These are phyloP conservation scores for Drosophila meridionalis DNA, from an alignment of 2,888 invertebrate genomes.

Conservation along the genomic window DNA sequence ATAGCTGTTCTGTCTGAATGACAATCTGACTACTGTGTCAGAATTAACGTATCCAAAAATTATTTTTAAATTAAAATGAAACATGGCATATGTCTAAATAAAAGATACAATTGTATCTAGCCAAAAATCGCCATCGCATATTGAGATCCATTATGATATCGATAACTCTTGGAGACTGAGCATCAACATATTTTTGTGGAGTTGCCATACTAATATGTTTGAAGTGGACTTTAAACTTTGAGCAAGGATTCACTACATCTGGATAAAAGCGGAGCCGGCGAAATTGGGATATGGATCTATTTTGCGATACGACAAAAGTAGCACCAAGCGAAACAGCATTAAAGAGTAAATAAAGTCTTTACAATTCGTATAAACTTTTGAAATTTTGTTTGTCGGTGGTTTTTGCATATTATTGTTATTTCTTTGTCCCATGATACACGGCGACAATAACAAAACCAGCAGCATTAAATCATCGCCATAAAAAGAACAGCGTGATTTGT, in stretches of 20 bases:
- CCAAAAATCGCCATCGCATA: background rate
- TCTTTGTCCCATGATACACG: constrained; percentile 23
- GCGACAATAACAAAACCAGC: constrained; percentile 11
- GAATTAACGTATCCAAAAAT: background rate
- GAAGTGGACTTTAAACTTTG: constrained; percentile 8
- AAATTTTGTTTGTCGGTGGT: background rate
- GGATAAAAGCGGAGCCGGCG: background rate
- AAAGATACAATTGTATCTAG: background rate
- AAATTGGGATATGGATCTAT: background rate
- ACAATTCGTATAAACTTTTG: constrained; percentile 20
- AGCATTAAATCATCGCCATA: constrained; percentile 62
- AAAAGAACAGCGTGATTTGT: constrained; percentile 42
- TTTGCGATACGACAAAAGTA: background rate
- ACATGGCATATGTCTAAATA: background rate
- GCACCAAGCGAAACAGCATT: background rate
- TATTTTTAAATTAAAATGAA: background rate
- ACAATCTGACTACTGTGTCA: background rate
- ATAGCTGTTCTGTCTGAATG: background rate
- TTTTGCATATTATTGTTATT: constrained; percentile 12
- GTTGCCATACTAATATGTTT: background rate
- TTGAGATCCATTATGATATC: background rate
- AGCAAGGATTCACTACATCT: background rate
- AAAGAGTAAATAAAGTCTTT: background rate
- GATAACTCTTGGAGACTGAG: background rate
- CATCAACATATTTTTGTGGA: background rate